Percentiles rank a stretch among this genome's conserved stretches.
phyloP scores from a whole-genome alignment of 1,140 invertebrate genomes.

The Solen grandis region DNA sequence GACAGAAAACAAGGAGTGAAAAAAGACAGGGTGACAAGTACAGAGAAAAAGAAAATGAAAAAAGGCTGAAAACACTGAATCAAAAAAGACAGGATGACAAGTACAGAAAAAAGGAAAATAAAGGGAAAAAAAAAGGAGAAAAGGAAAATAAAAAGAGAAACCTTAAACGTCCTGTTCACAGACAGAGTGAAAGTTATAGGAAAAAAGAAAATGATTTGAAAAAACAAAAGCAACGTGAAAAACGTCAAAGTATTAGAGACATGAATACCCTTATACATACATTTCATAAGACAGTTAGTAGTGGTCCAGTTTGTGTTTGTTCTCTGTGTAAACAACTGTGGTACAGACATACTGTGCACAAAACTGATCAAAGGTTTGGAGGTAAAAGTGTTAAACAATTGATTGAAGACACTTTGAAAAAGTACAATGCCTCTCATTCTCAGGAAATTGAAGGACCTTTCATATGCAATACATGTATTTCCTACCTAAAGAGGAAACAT shows the following conservation, averaged over 20 bases:
- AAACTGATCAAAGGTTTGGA: too few relatives aligned
- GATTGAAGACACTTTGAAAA: neutral
- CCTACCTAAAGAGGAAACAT: slow-evolving; percentile 42
- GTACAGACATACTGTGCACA: slow-evolving; percentile 55
- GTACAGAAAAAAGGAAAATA: too few relatives aligned
- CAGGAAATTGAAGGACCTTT: slow-evolving; percentile 10
- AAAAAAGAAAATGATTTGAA: too few relatives aligned
- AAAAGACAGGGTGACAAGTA: too few relatives aligned
- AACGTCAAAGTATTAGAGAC: too few relatives aligned
- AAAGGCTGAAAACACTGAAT: too few relatives aligned
- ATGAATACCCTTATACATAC: slow-evolving; percentile 11
- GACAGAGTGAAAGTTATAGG: too few relatives aligned
- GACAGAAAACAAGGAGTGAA: too few relatives aligned
- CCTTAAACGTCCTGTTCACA: too few relatives aligned
- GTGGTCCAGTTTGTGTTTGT: slow-evolving; percentile 50
- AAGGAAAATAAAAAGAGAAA: neutral
- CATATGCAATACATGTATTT: slow-evolving; percentile 40
- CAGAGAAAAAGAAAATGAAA: too few relatives aligned
- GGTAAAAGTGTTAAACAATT: slow-evolving; percentile 4
- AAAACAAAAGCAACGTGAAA: too few relatives aligned
- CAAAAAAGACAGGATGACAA: too few relatives aligned
- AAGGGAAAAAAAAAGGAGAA: neutral
- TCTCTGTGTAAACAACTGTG: slow-evolving; percentile 40
- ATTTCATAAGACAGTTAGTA: slow-evolving; percentile 34
- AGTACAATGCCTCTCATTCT: slow-evolving; percentile 21